Percentiles rank a stretch among this genome's conserved stretches.
phyloP scores from a whole-genome alignment of 2,797 vertebrate genomes.

The Sebastes cheni region DNA sequence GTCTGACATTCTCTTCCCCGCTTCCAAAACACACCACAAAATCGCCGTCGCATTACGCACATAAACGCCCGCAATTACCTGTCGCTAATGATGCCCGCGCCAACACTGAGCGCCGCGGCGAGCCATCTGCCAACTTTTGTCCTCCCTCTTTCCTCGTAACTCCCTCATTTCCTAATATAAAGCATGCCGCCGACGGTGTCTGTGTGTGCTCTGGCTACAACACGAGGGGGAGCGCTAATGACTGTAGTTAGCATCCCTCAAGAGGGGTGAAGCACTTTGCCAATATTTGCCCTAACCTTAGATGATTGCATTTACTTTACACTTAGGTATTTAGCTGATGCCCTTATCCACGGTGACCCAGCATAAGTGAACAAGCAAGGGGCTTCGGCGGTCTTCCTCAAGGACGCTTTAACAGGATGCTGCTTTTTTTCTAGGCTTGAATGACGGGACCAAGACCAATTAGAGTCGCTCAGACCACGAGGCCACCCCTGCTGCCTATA shows the following conservation, averaged over 20 bases:
- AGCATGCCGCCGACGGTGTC: background rate
- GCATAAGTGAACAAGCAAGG: constrained; percentile 6
- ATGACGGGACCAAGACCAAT: constrained; percentile 18
- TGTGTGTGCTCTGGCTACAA: constrained; percentile 31
- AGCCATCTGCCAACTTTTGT: constrained; percentile 70
- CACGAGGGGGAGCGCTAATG: constrained; percentile 56
- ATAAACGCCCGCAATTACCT: constrained; percentile 74
- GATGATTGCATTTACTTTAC: constrained; percentile 65
- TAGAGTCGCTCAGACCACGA: constrained; percentile 17
- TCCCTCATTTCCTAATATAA: constrained; percentile 27
- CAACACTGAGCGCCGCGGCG: constrained; percentile 34
- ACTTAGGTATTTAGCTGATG: constrained; percentile 50
- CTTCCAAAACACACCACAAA: constrained; percentile 26
- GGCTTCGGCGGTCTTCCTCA: constrained; percentile 8
- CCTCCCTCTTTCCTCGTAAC: constrained; percentile 38
- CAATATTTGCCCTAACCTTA: constrained; percentile 71
- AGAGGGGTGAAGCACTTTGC: constrained; percentile 56
- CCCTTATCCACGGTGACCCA: constrained; percentile 21
- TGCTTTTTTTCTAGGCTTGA: background rate
- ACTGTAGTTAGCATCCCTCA: constrained; percentile 49
- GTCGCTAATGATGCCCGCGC: constrained; percentile 64
- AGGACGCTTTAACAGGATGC: constrained; percentile 41
- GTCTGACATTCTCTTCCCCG: background rate
- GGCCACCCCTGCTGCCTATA: constrained; percentile 4
- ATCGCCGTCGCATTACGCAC: constrained; percentile 43